phyloP scores from a whole-genome alignment of 2,113 vertebrate species.

The Atractosteus spatula region DNA sequence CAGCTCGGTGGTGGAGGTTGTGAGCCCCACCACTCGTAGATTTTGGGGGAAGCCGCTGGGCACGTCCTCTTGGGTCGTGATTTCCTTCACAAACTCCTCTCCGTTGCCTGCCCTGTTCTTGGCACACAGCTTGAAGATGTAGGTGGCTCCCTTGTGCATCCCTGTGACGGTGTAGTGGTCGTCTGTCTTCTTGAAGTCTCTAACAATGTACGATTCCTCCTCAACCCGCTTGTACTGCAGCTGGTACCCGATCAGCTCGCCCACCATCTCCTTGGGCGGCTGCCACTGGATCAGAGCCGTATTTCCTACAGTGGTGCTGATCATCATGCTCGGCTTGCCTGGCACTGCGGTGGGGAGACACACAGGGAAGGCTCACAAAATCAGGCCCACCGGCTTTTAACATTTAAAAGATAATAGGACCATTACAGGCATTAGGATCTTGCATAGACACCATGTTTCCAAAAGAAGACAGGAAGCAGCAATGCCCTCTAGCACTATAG shows the following conservation, averaged over 20 bases:
- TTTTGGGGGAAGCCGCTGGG: conserved; percentile 90
- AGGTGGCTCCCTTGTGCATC: conserved; percentile 88
- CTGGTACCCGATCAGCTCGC: conserved; percentile 86
- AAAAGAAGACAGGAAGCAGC: too few species aligned
- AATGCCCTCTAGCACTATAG: too few species aligned
- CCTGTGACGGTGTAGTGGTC: conserved; percentile 90
- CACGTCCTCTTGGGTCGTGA: conserved; percentile 80
- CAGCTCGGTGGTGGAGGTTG: conserved; percentile 81
- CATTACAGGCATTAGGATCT: too few species aligned
- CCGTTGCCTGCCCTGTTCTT: conserved; percentile 87
- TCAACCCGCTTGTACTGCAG: conserved; percentile 85
- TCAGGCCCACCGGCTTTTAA: too few species aligned
- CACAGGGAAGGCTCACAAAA: neutral
- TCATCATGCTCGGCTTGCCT: conserved; percentile 91
- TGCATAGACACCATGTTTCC: too few species aligned
- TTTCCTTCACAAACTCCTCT: conserved; percentile 87
- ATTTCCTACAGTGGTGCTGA: conserved; percentile 93
- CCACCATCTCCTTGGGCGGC: conserved; percentile 89
- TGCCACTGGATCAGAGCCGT: conserved; percentile 97
- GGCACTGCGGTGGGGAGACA: conserved; percentile 69
- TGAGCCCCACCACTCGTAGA: conserved; percentile 81
- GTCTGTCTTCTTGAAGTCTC: conserved; percentile 80
- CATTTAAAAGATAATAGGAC: too few species aligned
- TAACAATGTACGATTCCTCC: conserved; percentile 75
- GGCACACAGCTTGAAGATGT: conserved; percentile 83